phyloP scores from a whole-genome alignment of 2,113 vertebrate genomes.

The Piaya cayana region DNA sequence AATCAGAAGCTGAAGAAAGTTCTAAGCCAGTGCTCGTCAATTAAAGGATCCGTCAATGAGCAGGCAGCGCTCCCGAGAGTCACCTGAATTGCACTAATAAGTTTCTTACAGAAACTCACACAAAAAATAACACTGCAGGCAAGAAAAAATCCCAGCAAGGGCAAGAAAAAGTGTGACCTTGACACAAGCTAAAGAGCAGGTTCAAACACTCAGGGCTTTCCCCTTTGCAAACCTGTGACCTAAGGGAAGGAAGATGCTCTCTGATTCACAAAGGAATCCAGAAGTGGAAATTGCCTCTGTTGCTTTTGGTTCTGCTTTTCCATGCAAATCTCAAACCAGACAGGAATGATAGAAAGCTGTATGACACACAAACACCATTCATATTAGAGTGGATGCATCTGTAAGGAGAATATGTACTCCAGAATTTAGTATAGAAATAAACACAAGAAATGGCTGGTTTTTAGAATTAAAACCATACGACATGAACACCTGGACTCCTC shows the following conservation, averaged over 20 bases:
- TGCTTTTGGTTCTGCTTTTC: not conserved
- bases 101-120: not conserved
- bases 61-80: not conserved
- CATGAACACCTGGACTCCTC: not conserved
- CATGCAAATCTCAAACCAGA: not conserved
- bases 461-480: not conserved
- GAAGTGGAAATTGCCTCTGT: not conserved
- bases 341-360: not conserved
- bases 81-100: not conserved
- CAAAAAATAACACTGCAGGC: not conserved
- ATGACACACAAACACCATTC: not conserved
- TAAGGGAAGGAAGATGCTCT: not conserved
- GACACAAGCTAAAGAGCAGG: not conserved
- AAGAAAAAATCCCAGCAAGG: not conserved
- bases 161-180: not conserved
- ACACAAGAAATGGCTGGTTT: not conserved
- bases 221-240: not conserved
- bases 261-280: not conserved
- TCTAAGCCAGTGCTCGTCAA: not conserved
- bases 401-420: not conserved
- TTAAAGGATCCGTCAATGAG: not conserved
- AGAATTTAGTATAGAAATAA: not conserved
- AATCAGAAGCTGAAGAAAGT: constrained; percentile 10
- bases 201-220: not conserved
- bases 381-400: fast-evolving